Evolutionary conservation across 2,888 invertebrate genomes (phyloP).

Genomic region (Electrophaes corylata): DNA sequence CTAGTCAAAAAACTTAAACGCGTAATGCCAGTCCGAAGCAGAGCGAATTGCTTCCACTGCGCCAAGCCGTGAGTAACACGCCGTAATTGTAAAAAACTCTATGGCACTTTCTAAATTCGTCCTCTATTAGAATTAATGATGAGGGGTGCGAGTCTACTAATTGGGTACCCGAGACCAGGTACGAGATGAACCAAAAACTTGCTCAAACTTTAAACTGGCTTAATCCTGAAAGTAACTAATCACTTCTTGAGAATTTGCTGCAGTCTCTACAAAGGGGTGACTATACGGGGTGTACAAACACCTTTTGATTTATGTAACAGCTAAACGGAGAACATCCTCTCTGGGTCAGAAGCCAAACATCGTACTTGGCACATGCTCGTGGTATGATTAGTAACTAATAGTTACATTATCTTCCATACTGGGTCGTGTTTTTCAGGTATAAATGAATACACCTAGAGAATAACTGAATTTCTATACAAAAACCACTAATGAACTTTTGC

Average conservation of each 20-base stretch:
- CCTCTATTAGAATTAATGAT: constrained; percentile 18
- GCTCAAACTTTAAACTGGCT: constrained; percentile 28
- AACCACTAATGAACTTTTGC: no score
- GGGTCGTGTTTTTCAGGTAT: no score
- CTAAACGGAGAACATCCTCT: constrained; percentile 1
- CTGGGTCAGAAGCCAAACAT: constrained; percentile 1
- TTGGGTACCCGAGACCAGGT: constrained; percentile 27
- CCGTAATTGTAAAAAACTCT: not conserved
- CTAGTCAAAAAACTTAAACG: no score
- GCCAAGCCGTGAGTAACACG: no score
- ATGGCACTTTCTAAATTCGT: constrained; percentile 2
- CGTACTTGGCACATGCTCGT: not conserved
- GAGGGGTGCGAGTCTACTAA: constrained; percentile 22
- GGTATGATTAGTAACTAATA: not conserved
- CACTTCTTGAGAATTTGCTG: constrained; percentile 31
- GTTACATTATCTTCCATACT: not conserved
- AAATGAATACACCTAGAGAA: no score
- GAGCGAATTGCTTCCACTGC: not conserved
- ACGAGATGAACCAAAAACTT: constrained; percentile 25
- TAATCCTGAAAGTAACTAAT: constrained; percentile 35
- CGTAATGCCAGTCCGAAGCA: no score
- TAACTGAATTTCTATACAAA: no score
- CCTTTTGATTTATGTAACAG: not conserved
- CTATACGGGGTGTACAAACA: constrained; percentile 11
- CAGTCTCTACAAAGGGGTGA: constrained; percentile 20